These are phyloP conservation scores for Lycocorax pyrrhopterus DNA, from an alignment of 2,113 vertebrate genomes.

Conservation along the genomic window DNA sequence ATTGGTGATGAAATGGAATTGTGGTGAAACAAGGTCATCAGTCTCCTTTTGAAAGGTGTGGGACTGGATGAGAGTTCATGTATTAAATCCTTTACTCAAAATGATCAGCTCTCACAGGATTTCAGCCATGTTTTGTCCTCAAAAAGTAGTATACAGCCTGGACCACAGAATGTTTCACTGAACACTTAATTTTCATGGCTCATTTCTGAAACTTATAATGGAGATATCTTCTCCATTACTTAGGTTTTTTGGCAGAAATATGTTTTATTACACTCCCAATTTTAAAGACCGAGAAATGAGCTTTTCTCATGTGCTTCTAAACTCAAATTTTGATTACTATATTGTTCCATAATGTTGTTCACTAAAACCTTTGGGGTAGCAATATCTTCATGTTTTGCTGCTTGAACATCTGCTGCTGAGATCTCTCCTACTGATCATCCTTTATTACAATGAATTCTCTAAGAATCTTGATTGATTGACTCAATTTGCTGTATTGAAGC, in stretches of 20 bases:
- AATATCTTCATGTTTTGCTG: neutral
- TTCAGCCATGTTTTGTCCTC: neutral
- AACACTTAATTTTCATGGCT: neutral
- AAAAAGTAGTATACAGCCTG: neutral
- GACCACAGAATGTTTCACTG: neutral
- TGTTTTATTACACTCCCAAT: neutral
- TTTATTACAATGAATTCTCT: neutral
- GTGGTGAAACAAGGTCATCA: neutral
- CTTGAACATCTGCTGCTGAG: neutral
- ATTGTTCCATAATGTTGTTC: neutral
- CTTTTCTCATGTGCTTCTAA: neutral
- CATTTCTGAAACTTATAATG: neutral
- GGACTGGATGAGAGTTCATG: neutral
- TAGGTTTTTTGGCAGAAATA: neutral
- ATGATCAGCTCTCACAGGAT: neutral
- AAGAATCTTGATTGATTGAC: neutral
- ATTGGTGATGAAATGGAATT: neutral
- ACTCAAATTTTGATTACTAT: neutral
- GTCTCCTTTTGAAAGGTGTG: neutral
- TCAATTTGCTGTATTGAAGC: neutral
- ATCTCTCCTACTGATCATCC: neutral
- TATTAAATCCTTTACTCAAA: neutral
- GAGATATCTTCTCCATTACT: neutral
- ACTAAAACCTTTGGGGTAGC: neutral
- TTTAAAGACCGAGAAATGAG: neutral